Percentiles rank a stretch among this genome's conserved stretches.
phyloP scores from a whole-genome alignment of 2,888 invertebrate species.

The Stenolophus ochropezus region DNA sequence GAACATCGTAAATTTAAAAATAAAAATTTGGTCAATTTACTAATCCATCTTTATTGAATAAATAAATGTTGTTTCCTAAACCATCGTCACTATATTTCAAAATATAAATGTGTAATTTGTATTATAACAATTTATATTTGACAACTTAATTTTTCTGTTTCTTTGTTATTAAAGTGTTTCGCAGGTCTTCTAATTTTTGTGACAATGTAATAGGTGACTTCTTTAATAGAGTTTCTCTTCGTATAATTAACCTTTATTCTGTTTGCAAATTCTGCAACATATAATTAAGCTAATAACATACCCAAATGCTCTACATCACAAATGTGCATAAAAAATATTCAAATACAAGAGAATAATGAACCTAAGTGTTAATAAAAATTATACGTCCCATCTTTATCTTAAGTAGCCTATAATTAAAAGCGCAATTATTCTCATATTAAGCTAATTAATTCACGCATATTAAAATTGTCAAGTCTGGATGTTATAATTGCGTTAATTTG shows the following conservation, averaged over 20 bases:
- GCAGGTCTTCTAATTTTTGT: background rate
- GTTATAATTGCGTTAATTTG: slow-evolving; percentile 31
- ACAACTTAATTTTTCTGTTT: too few species aligned
- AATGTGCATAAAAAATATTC: slow-evolving; percentile 21
- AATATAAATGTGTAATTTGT: too few species aligned
- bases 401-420: slow-evolving; percentile 39
- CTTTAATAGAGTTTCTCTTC: background rate
- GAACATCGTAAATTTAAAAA: too few species aligned
- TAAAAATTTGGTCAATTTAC: too few species aligned
- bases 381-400: background rate
- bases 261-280: background rate
- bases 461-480: slow-evolving; percentile 17
- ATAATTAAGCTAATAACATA: slow-evolving; percentile 3
- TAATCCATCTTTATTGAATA: too few species aligned
- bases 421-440: slow-evolving; percentile 48
- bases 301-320: background rate
- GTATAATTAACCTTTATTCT: background rate
- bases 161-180: too few species aligned
- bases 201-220: background rate
- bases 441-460: slow-evolving; percentile 45
- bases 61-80: too few species aligned
- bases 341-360: slow-evolving; percentile 47
- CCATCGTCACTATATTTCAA: too few species aligned
- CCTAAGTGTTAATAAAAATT: slow-evolving; percentile 35
- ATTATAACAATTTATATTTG: too few species aligned